Conservation (phyloP, 2,113 vertebrate species). For the Muntiacus reevesi region DNA sequence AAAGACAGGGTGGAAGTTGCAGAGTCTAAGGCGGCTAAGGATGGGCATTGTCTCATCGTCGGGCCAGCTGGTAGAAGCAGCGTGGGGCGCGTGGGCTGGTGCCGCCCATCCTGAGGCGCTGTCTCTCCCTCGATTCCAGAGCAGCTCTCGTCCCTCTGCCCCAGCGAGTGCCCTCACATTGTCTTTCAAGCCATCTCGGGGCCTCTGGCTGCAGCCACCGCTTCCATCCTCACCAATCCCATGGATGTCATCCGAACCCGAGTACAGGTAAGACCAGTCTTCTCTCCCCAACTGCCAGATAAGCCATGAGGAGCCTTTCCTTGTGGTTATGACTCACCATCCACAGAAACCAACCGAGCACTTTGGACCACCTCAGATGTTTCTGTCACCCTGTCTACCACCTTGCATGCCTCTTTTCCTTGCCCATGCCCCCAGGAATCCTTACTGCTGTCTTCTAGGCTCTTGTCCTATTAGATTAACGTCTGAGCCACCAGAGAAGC, state of each 20-base stretch:
- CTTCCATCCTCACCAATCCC: constrained; percentile 96
- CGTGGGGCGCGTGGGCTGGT: neutral
- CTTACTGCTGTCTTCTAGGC: neutral
- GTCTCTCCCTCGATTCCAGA: constrained; percentile 81
- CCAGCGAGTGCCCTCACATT: constrained; percentile 93
- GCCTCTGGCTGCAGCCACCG: constrained; percentile 93
- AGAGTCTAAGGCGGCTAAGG: neutral
- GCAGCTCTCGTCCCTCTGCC: constrained; percentile 90
- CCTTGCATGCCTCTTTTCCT: neutral
- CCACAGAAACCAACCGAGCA: neutral
- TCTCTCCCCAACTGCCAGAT: neutral
- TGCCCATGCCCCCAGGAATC: neutral
- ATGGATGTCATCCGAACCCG: constrained; percentile 97
- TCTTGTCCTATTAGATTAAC: neutral
- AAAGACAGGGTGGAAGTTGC: neutral
- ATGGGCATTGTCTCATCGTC: neutral
- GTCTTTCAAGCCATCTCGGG: constrained; percentile 93
- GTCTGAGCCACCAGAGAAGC: neutral
- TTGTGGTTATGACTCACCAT: neutral
- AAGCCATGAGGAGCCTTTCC: neutral
- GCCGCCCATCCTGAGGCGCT: constrained; percentile 11
- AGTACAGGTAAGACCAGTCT: constrained; percentile 88
- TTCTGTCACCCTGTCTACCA: neutral
- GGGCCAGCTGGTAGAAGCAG: neutral
- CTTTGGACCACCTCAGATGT: neutral